phyloP scores from a whole-genome alignment of 2,113 vertebrate genomes.

The Pungitius pungitius region DNA sequence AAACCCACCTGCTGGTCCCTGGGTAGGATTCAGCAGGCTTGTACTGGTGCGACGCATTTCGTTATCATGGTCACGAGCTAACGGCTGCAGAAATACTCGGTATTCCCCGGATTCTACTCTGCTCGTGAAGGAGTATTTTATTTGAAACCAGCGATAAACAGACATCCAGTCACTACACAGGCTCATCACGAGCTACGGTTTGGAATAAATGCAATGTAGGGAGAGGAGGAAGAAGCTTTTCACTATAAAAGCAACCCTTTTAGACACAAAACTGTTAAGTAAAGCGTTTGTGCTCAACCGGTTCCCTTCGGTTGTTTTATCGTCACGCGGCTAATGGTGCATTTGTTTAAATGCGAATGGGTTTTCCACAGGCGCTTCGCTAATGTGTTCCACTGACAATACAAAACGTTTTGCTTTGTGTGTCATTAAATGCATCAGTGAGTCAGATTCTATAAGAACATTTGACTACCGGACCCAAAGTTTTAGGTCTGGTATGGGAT shows the following conservation, averaged over 20 bases:
- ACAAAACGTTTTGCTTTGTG: background rate
- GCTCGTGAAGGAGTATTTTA: background rate
- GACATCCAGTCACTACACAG: background rate
- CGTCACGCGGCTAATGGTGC: background rate
- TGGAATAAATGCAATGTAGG: background rate
- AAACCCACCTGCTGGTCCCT: slow-evolving; percentile 41
- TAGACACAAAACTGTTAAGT: background rate
- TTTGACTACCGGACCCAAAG: too few relatives aligned
- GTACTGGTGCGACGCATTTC: slow-evolving; percentile 29
- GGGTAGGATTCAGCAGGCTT: slow-evolving; percentile 14
- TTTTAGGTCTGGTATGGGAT: background rate
- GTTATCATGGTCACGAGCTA: slow-evolving; percentile 22
- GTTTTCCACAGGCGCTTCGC: background rate
- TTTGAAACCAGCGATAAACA: background rate
- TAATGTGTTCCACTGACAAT: background rate
- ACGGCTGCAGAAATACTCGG: background rate
- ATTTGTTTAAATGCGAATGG: background rate
- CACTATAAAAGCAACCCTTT: background rate
- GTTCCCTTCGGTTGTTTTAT: background rate
- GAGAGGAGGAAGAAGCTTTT: background rate
- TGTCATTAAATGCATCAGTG: background rate
- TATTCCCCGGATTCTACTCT: background rate
- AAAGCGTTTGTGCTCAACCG: background rate
- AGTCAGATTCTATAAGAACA: background rate
- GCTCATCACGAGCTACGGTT: background rate